Conservation (phyloP, 2,797 vertebrate genomes). For the Lagodon rhomboides region DNA sequence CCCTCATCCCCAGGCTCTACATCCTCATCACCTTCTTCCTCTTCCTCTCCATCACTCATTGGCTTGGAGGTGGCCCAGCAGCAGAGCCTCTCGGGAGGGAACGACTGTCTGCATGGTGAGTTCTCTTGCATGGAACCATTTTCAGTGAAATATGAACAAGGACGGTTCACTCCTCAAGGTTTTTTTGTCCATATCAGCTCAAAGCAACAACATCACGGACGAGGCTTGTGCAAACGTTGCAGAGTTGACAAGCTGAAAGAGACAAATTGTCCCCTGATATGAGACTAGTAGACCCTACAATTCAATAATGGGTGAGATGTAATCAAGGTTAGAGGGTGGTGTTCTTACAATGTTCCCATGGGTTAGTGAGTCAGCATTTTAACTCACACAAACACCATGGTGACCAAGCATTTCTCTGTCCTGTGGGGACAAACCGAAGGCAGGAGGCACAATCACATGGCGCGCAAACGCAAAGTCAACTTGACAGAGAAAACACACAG, state of each 20-base stretch:
- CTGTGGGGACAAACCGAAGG: slow-evolving; percentile 55
- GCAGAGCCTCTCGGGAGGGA: slow-evolving; percentile 75
- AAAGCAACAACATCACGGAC: slow-evolving; percentile 32
- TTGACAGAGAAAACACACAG: slow-evolving; percentile 36
- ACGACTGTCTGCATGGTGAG: slow-evolving; percentile 87
- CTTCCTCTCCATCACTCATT: slow-evolving; percentile 85
- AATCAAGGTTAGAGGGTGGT: slow-evolving; percentile 65
- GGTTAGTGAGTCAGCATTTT: slow-evolving; percentile 67
- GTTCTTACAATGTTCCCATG: slow-evolving; percentile 43
- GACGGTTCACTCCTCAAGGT: slow-evolving; percentile 50
- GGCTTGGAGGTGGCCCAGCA: slow-evolving; percentile 86
- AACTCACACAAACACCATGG: slow-evolving; percentile 38
- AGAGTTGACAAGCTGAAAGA: slow-evolving; percentile 50
- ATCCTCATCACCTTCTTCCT: slow-evolving; percentile 81
- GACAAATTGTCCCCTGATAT: slow-evolving; percentile 65
- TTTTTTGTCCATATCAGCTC: slow-evolving; percentile 43
- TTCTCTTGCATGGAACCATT: slow-evolving; percentile 36
- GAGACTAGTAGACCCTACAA: slow-evolving; percentile 43
- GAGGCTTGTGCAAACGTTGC: slow-evolving; percentile 38
- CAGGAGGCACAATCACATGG: slow-evolving; percentile 59
- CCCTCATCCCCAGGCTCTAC: slow-evolving; percentile 84
- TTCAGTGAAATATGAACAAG: slow-evolving; percentile 8
- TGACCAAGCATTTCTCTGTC: slow-evolving; percentile 68
- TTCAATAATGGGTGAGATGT: slow-evolving; percentile 47
- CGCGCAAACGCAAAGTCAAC: slow-evolving; percentile 46